Percentiles rank a stretch among this genome's conserved stretches.
Conservation (phyloP, 2,113 vertebrate genomes). For the Promerops cafer region DNA sequence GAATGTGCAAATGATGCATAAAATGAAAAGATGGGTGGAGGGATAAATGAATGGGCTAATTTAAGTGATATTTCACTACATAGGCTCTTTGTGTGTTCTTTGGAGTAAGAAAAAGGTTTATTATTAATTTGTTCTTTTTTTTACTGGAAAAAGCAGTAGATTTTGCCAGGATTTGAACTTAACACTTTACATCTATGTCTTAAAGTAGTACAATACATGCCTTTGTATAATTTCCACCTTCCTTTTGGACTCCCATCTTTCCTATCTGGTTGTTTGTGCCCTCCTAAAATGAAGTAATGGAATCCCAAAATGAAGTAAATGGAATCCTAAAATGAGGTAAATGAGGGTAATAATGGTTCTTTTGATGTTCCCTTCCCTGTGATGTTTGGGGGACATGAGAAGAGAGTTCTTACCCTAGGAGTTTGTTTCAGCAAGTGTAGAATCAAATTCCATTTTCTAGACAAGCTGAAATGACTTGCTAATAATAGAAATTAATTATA, state of each 20-base stretch:
- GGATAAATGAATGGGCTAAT: not conserved
- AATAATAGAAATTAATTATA: slow-evolving; percentile 59
- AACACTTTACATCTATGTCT: not conserved
- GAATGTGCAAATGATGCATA: not conserved
- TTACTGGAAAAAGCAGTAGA: not conserved
- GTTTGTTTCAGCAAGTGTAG: not conserved
- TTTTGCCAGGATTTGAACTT: not conserved
- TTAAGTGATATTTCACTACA: not conserved
- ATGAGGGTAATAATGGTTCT: not conserved
- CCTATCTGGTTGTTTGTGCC: not conserved
- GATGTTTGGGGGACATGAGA: not conserved
- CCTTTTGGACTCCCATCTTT: not conserved
- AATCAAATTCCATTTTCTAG: slow-evolving; percentile 11
- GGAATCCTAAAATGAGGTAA: not conserved
- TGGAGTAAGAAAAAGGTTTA: not conserved
- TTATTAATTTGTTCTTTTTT: not conserved
- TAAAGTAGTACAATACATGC: not conserved
- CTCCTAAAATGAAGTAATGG: not conserved
- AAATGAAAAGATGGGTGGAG: not conserved
- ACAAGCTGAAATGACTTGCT: slow-evolving; percentile 12
- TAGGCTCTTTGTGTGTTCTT: not conserved
- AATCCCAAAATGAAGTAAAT: not conserved
- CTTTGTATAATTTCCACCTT: not conserved
- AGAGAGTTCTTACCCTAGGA: not conserved
- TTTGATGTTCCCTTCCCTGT: not conserved